Evolutionary conservation across 2,113 vertebrate species (phyloP), one percentile per base, ranked within the genome.

Genomic region (Penelope pileata): DNA sequence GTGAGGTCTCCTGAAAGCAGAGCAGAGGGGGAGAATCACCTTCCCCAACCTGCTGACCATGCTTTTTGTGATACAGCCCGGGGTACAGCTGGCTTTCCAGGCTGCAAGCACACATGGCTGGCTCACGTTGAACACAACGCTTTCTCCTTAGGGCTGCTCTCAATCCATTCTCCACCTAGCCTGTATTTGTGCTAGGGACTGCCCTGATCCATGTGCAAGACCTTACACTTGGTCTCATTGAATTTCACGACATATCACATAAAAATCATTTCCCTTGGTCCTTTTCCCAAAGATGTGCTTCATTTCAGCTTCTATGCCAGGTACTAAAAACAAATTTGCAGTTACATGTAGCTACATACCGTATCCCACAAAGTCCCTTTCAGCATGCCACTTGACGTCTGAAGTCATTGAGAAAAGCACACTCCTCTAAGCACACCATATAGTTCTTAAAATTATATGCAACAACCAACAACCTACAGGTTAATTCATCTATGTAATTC

Each of bases 281-380:
- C 77, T 40, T 56, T 54, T 96, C 38, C 70, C 79, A 83, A 73
- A 21, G 70, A 69, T n/a, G 76, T 96, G 58, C 74, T 77, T 84
- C 66, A 95, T 91, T 91, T 89, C 81, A 92, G 60, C 86, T 86
- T 24, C 69, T 86, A 29, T 83, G 58, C 82, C 50, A 93, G 53
- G 29, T 73, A 76, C 82, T 73, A 94, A 90, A 95, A 90, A 90
- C 87, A 95, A 40, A 32, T 22, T 42, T 54, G 80, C 48, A n/a
- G 27, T 59, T 72, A 51, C 2, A 32, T 4, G 26, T 23, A 77
- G 59, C n/a, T 77, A 72, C 68, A 62, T 64, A 56, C 43, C 22
- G 51, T 78, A 47, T 94, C 66, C 48, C 78, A 95, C 27, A 34
- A 56, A 79, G 53, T 18, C 69, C 77, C 72, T 69, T 48, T 87